Evolutionary conservation across 92 coral and sea anemone species (phyloP).

Genomic region (Ricordea florida): DNA sequence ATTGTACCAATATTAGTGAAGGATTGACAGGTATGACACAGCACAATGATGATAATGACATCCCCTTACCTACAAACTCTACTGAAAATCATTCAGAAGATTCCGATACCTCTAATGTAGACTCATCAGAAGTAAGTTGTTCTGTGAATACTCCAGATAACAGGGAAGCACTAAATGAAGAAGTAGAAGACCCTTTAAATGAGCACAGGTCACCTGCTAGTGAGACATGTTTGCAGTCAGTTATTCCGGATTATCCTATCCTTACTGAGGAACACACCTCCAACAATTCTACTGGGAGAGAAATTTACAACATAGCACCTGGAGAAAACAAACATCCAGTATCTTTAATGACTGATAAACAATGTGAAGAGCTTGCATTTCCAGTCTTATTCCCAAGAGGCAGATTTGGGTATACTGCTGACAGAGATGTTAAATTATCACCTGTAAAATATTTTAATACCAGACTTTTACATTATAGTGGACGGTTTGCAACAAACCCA

Average conservation of each 20-base stretch:
- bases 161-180: no score
- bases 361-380: slow-evolving; percentile 70
- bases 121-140: no score
- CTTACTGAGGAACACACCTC: neutral
- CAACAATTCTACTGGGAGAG: slow-evolving; percentile 37
- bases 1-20: slow-evolving; percentile 1
- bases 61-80: no score
- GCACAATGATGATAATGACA: no score
- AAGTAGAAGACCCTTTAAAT: slow-evolving; percentile 60
- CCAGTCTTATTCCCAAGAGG: slow-evolving; percentile 76
- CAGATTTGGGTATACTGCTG: slow-evolving; percentile 34
- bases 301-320: slow-evolving; percentile 53
- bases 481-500: slow-evolving; percentile 36
- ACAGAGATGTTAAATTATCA: slow-evolving; percentile 18
- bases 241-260: slow-evolving; percentile 58
- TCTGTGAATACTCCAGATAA: no score
- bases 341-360: slow-evolving; percentile 48
- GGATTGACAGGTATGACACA: no score
- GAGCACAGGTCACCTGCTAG: slow-evolving; percentile 53
- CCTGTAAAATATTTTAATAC: slow-evolving; percentile 52
- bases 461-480: slow-evolving; percentile 35
- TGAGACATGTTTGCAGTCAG: slow-evolving; percentile 62
- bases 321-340: slow-evolving; percentile 68
- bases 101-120: no score
- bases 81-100: no score